Evolutionary conservation across 2,888 invertebrate genomes (phyloP), one percentile per base, ranked within the genome.

Genomic region (Leptopilina drosophilae): DNA sequence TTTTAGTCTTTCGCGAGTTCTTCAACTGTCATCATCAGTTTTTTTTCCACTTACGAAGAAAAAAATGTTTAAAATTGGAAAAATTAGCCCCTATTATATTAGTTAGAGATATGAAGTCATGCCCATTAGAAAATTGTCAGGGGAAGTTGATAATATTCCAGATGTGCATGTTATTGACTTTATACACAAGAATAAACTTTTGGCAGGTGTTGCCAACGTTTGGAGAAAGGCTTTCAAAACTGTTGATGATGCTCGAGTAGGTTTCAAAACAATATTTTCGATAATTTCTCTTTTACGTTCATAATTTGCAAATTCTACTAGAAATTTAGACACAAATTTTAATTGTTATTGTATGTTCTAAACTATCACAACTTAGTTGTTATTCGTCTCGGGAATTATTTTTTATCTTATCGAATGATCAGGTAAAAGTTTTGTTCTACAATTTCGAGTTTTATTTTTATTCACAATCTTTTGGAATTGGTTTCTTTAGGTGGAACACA

Each of bases 161-260:
- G 40, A 73, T 33, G 73, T 56, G 56, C 33, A 53, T 73, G n/a
- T 56, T 73, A 56, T 56, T 33, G 82, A 86, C 64, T 86, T 87
- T 73, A 83, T 87, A 15, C 81, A 84, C 49, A 86, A 85, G 83
- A 87, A 86, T 81, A 83, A 82, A 78, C 81, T 83, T 69, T 82
- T 81, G 82, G 87, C 83, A 59, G 84, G 85, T 46, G 80, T 82
- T 15, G 80, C 83, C 78, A 85, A 82, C 76, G 81, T 84, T 78
- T 86, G 85, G 84, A 85, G 82, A 78, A 83, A 79, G 77, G 78
- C 83, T 56, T 79, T 82, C 76, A 84, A 85, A 76, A 82, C 80
- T 76, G 76, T 77, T 5, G 59, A 83, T n/a, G 83, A 85, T 79
- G 77, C 78, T 81, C 80, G 79, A 59, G 76, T 79, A 56, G 20